Evolutionary conservation across 2,797 vertebrate species (phyloP).

Genomic region (Typhlichthys eigenmanni): DNA sequence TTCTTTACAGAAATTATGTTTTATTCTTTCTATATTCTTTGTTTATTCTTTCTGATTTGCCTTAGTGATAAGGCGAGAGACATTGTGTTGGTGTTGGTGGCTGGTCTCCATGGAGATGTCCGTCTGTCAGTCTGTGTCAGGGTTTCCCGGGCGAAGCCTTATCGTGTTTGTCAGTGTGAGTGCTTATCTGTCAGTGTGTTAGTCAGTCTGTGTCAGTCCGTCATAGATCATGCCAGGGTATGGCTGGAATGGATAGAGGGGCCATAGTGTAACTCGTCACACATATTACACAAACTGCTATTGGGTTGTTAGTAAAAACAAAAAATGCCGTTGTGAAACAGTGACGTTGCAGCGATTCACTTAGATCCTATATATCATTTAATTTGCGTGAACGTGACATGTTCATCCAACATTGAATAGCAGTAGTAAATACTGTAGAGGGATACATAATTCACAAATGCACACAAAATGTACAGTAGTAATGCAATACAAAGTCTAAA

Average conservation of each 20-base stretch:
- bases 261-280: conserved; percentile 35
- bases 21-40: conserved; percentile 1
- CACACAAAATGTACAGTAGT: no score
- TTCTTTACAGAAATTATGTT: background rate
- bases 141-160: conserved; percentile 63
- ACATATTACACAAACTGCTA: background rate
- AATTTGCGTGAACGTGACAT: background rate
- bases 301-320: conserved; percentile 16
- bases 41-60: conserved; percentile 6
- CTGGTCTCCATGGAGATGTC: conserved; percentile 78
- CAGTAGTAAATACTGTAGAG: background rate
- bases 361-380: background rate
- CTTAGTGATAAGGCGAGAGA: conserved; percentile 42
- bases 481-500: no score
- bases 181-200: conserved; percentile 70
- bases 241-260: conserved; percentile 44
- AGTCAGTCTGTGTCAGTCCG: conserved; percentile 69
- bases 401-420: background rate
- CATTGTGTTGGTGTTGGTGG: conserved; percentile 70
- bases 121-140: conserved; percentile 73
- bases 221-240: conserved; percentile 52
- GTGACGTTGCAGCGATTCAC: no score
- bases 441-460: background rate
- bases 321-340: no score
- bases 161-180: conserved; percentile 72